Evolutionary conservation across 2,113 vertebrate species (phyloP).

Genomic region (Hypocryptadius cinnamomeus): DNA sequence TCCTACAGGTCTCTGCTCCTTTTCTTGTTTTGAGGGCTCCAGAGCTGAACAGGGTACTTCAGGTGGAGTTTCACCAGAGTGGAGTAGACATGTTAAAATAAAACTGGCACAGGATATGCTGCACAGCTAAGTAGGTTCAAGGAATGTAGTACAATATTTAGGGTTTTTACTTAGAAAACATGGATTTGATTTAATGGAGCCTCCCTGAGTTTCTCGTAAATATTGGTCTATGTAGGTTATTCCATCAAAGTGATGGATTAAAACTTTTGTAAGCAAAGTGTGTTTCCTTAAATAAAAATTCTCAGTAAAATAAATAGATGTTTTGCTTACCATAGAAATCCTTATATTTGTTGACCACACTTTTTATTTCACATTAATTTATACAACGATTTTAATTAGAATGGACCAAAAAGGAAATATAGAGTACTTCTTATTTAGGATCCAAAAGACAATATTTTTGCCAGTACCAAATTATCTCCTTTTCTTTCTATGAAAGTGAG

Average conservation of each 20-base stretch:
- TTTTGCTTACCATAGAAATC: neutral
- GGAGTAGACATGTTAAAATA: neutral
- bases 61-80: neutral
- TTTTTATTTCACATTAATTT: neutral
- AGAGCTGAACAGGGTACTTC: neutral
- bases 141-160: neutral
- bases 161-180: neutral
- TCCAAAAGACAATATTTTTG: neutral
- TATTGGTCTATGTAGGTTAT: neutral
- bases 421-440: neutral
- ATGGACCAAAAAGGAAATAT: neutral
- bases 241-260: neutral
- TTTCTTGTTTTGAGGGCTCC: neutral
- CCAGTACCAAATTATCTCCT: neutral
- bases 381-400: neutral
- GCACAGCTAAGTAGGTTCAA: neutral
- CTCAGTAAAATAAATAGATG: neutral
- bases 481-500: neutral
- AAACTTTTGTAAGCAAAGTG: neutral
- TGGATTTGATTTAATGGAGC: neutral
- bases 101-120: neutral
- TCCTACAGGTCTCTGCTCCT: neutral
- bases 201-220: neutral
- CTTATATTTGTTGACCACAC: neutral
- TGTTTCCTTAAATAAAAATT: neutral